These are phyloP conservation scores for Holothuria leucospilota DNA, from an alignment of 53 echinoderm and acorn worm species.

Conservation along the genomic window DNA sequence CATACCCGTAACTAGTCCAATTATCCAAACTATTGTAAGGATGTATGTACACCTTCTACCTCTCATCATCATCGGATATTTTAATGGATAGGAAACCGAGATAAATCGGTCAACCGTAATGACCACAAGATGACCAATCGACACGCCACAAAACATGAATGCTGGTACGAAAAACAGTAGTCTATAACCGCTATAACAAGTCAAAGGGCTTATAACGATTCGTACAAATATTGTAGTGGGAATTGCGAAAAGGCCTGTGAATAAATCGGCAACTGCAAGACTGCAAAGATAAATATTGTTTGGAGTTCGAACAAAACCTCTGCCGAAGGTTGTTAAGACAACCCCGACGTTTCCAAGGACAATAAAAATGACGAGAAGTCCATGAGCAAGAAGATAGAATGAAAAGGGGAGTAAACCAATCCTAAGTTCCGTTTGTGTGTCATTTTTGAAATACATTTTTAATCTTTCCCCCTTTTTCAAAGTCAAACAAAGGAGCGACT, in stretches of 20 bases:
- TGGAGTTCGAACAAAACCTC: neutral
- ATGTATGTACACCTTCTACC: slow-evolving; percentile 6
- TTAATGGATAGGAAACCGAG: slow-evolving; percentile 16
- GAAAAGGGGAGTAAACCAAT: slow-evolving; percentile 6
- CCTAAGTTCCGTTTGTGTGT: neutral
- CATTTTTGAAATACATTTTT: no score
- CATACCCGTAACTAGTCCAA: neutral
- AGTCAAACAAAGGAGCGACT: no score
- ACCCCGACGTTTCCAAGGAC: slow-evolving; percentile 22
- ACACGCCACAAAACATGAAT: slow-evolving; percentile 19
- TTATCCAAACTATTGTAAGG: neutral
- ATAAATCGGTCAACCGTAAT: slow-evolving; percentile 31
- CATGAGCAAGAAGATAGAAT: slow-evolving; percentile 22
- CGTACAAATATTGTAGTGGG: slow-evolving; percentile 16
- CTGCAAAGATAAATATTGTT: slow-evolving; percentile 13
- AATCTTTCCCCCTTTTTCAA: no score
- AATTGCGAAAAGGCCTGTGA: slow-evolving; percentile 36
- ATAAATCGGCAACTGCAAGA: slow-evolving; percentile 25
- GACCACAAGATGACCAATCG: slow-evolving; percentile 16
- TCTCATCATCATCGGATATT: slow-evolving; percentile 9
- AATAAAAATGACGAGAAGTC: neutral
- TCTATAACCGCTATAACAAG: slow-evolving; percentile 20
- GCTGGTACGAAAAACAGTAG: slow-evolving; percentile 7
- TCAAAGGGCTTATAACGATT: slow-evolving; percentile 6
- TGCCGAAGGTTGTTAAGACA: neutral